A percentile compares a stretch with the other conserved stretches of the same genome.
Conservation (phyloP, 2,113 vertebrate genomes). For the Xenus cinereus region DNA sequence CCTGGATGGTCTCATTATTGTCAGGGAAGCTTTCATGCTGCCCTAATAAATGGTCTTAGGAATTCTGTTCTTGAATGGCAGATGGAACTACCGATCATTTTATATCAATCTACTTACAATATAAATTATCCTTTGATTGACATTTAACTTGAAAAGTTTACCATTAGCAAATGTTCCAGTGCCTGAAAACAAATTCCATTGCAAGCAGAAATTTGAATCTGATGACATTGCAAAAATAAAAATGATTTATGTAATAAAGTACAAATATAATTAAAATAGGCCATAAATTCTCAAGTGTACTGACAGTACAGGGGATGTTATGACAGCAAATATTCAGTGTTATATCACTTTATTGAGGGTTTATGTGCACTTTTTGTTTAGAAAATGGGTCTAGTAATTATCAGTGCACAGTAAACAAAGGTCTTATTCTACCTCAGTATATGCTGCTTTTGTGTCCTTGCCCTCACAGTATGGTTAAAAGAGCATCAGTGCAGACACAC, state of each 20-base stretch:
- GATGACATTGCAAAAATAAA: not conserved
- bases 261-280: conserved; percentile 3
- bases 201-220: not conserved
- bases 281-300: conserved; percentile 10
- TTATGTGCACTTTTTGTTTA: conserved; percentile 25
- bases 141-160: not conserved
- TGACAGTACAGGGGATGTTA: not conserved
- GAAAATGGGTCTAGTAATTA: conserved; percentile 4
- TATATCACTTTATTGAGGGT: conserved; percentile 4
- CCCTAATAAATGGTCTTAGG: not conserved
- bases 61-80: not conserved
- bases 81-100: not conserved
- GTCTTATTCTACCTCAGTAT: conserved; percentile 9
- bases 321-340: conserved; percentile 2
- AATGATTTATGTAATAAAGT: not conserved
- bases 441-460: not conserved
- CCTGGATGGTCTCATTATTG: not conserved
- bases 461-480: conserved; percentile 48
- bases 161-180: not conserved
- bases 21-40: not conserved
- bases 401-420: conserved; percentile 25
- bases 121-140: not conserved
- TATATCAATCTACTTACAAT: not conserved
- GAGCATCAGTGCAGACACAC: conserved; percentile 48
- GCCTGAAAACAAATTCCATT: conserved; percentile 25